Conservation (phyloP, 1,140 invertebrate genomes). For the Platyscapa corneri region DNA sequence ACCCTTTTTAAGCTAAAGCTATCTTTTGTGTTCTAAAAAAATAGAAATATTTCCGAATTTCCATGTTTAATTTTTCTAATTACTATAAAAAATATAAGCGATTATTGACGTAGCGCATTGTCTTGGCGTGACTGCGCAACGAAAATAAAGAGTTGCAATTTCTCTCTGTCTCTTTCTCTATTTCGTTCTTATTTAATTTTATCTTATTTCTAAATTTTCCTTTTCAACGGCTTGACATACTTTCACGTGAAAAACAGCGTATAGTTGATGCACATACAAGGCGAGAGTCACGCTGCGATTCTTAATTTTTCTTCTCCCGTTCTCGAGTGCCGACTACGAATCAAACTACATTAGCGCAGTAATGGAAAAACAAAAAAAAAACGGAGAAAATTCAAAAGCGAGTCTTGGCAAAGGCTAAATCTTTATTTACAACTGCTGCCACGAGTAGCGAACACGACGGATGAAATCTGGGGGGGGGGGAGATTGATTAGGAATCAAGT, state of each 20-base stretch:
- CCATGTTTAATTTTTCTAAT: no score
- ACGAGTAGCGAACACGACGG: not conserved
- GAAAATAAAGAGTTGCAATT: no score
- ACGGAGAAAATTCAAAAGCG: no score
- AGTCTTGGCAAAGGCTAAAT: not conserved
- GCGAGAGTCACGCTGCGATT: conserved; percentile 8
- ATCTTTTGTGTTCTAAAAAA: no score
- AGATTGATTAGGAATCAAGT: not conserved
- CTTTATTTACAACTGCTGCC: no score
- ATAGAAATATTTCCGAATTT: no score
- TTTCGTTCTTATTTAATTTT: not conserved
- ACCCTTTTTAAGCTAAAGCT: no score
- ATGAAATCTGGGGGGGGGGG: not conserved
- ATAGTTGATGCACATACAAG: not conserved
- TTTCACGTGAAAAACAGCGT: conserved; percentile 22
- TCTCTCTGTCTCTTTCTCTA: not conserved
- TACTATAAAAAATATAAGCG: no score
- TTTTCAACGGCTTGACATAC: not conserved
- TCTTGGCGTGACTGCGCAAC: no score
- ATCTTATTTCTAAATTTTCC: conserved; percentile 9
- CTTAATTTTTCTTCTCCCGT: conserved; percentile 14
- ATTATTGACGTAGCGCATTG: no score
- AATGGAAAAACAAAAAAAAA: not conserved
- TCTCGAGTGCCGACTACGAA: conserved; percentile 20
- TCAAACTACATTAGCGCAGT: no score